Conservation (phyloP, 2,797 vertebrate genomes). For the Anabas testudineus region DNA sequence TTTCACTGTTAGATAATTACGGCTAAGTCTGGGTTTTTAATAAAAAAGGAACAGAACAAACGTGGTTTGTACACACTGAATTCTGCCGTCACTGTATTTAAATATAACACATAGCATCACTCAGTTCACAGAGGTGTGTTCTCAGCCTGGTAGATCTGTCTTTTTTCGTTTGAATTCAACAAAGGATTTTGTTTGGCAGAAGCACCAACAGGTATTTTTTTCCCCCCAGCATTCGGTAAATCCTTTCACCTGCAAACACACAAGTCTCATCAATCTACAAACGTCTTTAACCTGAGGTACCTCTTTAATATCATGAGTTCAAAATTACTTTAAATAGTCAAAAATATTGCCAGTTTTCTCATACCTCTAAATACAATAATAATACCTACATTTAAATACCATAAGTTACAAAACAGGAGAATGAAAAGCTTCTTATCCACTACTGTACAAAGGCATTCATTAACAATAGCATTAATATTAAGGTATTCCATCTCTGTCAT, state of each 20-base stretch:
- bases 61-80: constrained; percentile 55
- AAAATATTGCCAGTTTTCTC: constrained; percentile 88
- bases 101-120: constrained; percentile 77
- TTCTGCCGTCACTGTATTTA: constrained; percentile 72
- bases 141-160: constrained; percentile 39
- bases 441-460: constrained; percentile 85
- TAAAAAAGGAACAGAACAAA: constrained; percentile 31
- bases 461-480: constrained; percentile 80
- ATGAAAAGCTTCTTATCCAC: constrained; percentile 82
- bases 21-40: neutral
- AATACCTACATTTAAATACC: constrained; percentile 84
- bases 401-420: constrained; percentile 84
- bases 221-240: constrained; percentile 45
- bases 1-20: constrained; percentile 38
- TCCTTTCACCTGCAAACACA: constrained; percentile 65
- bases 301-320: constrained; percentile 84
- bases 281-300: constrained; percentile 81
- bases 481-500: constrained; percentile 68
- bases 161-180: constrained; percentile 49
- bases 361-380: constrained; percentile 84
- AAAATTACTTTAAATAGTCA: constrained; percentile 86
- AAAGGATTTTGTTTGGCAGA: constrained; percentile 64
- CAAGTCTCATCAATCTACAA: constrained; percentile 67
- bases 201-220: constrained; percentile 62
- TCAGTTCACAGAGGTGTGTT: constrained; percentile 70